phyloP scores from a whole-genome alignment of 1,140 invertebrate genomes.

The Tigriopus japonicus region DNA sequence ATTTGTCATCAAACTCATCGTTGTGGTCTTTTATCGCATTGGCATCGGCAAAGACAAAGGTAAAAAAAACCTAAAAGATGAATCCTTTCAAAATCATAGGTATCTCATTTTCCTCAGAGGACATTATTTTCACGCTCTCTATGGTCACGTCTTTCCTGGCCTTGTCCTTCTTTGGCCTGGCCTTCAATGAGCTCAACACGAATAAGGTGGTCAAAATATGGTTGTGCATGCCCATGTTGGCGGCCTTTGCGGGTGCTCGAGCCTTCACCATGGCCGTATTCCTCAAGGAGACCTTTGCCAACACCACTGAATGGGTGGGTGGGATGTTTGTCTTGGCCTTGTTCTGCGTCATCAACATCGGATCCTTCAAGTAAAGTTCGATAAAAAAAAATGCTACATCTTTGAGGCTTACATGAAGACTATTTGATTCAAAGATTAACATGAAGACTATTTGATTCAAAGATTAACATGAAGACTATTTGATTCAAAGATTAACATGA shows the following conservation, averaged over 20 bases:
- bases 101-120: neutral
- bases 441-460: too few species aligned
- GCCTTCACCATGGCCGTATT: slow-evolving; percentile 5
- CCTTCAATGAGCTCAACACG: neutral
- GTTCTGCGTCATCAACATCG: neutral
- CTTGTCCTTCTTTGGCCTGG: neutral
- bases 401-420: too few species aligned
- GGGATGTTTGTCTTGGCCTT: neutral
- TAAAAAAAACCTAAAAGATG: neutral
- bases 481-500: too few species aligned
- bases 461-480: too few species aligned
- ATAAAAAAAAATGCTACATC: too few species aligned
- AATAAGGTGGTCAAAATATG: neutral
- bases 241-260: neutral
- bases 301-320: neutral
- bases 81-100: neutral
- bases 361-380: neutral
- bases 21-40: slow-evolving; percentile 6
- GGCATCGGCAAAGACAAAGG: slow-evolving; percentile 3
- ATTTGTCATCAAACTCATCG: slow-evolving; percentile 3
- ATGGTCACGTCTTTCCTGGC: slow-evolving; percentile 3
- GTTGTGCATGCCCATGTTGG: neutral
- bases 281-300: neutral
- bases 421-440: too few species aligned
- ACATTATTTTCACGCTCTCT: slow-evolving; percentile 4